Evolutionary conservation across 2,797 vertebrate genomes (phyloP).

Genomic region (Pogoniulus pusillus): DNA sequence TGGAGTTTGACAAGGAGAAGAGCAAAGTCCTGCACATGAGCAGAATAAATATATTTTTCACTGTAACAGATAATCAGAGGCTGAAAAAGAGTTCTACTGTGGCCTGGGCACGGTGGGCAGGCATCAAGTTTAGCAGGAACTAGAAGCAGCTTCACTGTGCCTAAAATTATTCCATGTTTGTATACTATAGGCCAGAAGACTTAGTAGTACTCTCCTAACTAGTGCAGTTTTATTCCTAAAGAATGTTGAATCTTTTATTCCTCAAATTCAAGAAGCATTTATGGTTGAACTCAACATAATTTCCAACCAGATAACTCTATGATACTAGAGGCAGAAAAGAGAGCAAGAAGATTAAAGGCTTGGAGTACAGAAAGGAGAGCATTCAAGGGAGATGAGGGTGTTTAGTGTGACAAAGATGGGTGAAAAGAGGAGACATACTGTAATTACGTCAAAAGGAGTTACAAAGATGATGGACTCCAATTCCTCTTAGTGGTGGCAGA

Average conservation of each 20-base stretch:
- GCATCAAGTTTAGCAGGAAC: not conserved
- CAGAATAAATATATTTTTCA: not conserved
- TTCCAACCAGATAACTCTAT: no score
- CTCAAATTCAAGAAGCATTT: not conserved
- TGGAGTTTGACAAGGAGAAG: constrained; percentile 12
- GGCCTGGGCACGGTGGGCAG: not conserved
- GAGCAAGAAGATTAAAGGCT: not conserved
- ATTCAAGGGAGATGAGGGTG: not conserved
- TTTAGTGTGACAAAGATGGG: not conserved
- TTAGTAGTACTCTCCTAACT: not conserved
- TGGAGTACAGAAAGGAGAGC: not conserved
- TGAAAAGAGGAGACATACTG: not conserved
- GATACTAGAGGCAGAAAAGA: not conserved
- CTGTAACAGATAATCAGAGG: not conserved
- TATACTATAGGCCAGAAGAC: not conserved
- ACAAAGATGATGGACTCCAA: not conserved
- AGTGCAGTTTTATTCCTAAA: not conserved
- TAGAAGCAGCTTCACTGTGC: not conserved
- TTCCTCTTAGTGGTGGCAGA: not conserved
- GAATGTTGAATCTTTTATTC: not conserved
- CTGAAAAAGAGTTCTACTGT: not conserved
- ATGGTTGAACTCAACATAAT: not conserved
- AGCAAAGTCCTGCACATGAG: not conserved
- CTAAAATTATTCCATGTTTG: not conserved
- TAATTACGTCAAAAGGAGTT: not conserved